Base-by-base conservation (phyloP, 2,888 invertebrate genomes). In the Xanthia icteritia region DNA sequence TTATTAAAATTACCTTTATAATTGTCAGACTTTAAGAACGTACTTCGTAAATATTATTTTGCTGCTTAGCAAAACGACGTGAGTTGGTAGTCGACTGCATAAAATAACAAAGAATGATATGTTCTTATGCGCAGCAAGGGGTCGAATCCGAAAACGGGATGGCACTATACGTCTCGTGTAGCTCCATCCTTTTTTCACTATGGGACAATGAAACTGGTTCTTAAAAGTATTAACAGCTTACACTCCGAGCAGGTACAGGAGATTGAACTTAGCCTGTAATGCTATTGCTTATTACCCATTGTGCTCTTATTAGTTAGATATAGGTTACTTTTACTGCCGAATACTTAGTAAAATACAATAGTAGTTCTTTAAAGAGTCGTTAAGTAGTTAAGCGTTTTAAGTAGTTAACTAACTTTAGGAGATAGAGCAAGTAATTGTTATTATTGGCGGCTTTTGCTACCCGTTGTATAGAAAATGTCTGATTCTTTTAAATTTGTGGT, bases 71-170 rank as follows among this genome's bases (percentile, higher is more conserved):
- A 51, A n/a, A 51, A 31, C 9, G n/a, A 63, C 15, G 15, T 23
- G 42, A 75, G 31, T 48, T 51, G 5, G n/a, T 17, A 20, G 39
- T 0, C n/a, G 20, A 75, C 61, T 75, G 75, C 11, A 39, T n/a
- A 54, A 31, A 63, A 45, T 17, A n/a, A 63, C 9, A n/a, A 20
- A 3, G 0, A 4, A 6, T 5, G 5, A 1, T 42, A 5, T n/a
- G 17, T 23, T 61, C 61, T 54, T 51, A 23, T 74, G n/a, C n/a
- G n/a, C n/a, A n/a, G n/a, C 39, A 15, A 31, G 42, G 23, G 51
- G 17, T 39, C 3, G 17, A 17, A 6, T 39, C 17, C 9, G 31
- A 4, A 61, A 42, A 31, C n/a, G 17, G 5, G 61, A 54, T 42
- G 8, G 54, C 42, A 17, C 5, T 42, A 54, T 54, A 31, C 51